Evolutionary conservation across 2,888 invertebrate genomes (phyloP), one percentile per base, ranked within the genome.

Genomic region (Operophtera brumata): DNA sequence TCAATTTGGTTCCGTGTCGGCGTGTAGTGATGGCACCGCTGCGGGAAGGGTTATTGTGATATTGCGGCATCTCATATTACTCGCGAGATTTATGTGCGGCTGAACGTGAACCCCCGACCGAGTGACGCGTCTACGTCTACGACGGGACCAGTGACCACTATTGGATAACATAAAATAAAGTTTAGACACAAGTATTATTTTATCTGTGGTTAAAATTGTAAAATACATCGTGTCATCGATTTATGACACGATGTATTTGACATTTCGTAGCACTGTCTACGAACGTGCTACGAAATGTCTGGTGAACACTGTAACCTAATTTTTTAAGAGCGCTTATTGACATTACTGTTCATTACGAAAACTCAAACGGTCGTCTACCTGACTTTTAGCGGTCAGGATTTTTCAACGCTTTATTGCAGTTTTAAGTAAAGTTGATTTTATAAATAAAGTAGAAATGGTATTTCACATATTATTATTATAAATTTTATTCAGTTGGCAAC

Each of bases 51-150:
- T 81, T 85, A 84, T 86, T 84, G 82, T 85, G 82, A 82, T 83
- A 81, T 82, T 76, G 81, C 77, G 77, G 75, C 72, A 76, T 79
- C 77, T 86, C 82, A 86, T 87, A 86, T 86, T 85, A 82, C 83
- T 67, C 60, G 64, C 53, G 71, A 82, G 84, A 87, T 87, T 86
- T 86, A 87, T 85, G 78, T 75, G 77, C 69, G 75, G 74, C 56
- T 71, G 66, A 64, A 69, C 70, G 66, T 54, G 66, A 65, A 59
- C 62, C 60, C 48, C 60, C 57, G 61, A 54, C 57, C 56, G 60
- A 47, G 20, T 47, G 59, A 62, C 62, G 30, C 56, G 47, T 47
- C 47, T 48, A 35, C 51, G 36, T 50, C 28, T 47, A 37, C 26
- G 34, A 14, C 14, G 20, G 13, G 39, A 26, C 40, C 26, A 40